Evolutionary conservation across 37 sponge, comb jelly and placozoan species (phyloP).

Genomic region (Cladorhizidae sp.): DNA sequence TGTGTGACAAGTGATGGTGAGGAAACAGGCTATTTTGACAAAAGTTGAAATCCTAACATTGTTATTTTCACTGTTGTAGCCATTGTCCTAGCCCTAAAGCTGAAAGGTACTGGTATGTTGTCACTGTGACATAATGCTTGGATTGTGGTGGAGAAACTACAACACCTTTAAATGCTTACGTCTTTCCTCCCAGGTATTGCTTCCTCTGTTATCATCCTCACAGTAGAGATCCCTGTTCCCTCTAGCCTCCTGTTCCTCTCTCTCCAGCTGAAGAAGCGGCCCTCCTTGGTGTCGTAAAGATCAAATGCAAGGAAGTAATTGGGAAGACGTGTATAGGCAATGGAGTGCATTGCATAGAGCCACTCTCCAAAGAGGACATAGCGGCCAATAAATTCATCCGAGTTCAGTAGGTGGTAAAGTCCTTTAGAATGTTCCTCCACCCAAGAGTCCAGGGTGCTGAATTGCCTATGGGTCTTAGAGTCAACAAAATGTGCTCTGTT

Average conservation of each 20-base stretch:
- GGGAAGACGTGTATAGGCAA: constrained; percentile 85
- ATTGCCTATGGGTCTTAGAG: constrained; percentile 84
- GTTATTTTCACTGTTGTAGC: too few relatives aligned
- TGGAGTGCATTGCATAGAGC: constrained; percentile 94
- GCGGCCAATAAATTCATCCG: constrained; percentile 38
- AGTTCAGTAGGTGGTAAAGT: constrained; percentile 53
- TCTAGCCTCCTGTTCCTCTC: constrained; percentile 73
- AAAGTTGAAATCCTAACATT: too few relatives aligned
- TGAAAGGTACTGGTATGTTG: too few relatives aligned
- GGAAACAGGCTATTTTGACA: too few relatives aligned
- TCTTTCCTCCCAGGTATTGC: constrained; percentile 63
- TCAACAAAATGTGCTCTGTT: constrained; percentile 84
- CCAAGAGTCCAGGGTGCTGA: constrained; percentile 80
- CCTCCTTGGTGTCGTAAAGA: constrained; percentile 53
- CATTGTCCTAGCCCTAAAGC: too few relatives aligned
- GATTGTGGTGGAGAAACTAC: too few relatives aligned
- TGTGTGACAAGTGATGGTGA: too few relatives aligned
- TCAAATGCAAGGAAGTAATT: constrained; percentile 88
- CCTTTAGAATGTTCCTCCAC: constrained; percentile 65
- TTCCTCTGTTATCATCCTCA: constrained; percentile 61
- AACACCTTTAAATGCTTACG: constrained; percentile 26
- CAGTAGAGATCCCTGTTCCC: constrained; percentile 55
- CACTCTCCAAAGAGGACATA: constrained; percentile 91
- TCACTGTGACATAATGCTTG: too few relatives aligned
- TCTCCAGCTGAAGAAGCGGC: constrained; percentile 70